Conservation (phyloP, 1,140 invertebrate species). For the Heterodera carotae region DNA sequence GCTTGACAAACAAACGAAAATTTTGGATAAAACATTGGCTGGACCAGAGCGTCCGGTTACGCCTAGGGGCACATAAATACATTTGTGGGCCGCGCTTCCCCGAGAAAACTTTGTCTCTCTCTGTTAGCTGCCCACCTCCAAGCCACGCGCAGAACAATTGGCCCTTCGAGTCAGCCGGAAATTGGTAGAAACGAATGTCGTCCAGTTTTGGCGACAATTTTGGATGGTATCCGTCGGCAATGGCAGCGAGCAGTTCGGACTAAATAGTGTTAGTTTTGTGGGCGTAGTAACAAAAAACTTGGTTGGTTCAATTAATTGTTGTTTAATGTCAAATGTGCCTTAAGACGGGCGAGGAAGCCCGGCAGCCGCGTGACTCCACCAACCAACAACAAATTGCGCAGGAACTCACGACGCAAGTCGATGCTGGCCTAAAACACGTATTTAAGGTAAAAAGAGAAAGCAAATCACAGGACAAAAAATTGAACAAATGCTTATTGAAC, state of each 20-base stretch:
- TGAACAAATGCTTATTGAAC: no score
- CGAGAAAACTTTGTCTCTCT: no score
- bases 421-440: conserved; percentile 44
- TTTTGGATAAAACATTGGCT: no score
- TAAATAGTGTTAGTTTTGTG: not conserved
- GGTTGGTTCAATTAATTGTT: no score
- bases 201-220: conserved; percentile 5
- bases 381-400: conserved; percentile 40
- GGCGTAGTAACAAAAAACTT: no score
- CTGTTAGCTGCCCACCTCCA: conserved; percentile 33
- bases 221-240: conserved; percentile 20
- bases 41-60: no score
- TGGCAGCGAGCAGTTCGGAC: conserved; percentile 30
- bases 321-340: not conserved
- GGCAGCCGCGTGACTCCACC: conserved; percentile 45
- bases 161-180: conserved; percentile 25
- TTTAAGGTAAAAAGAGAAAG: not conserved
- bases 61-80: no score
- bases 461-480: conserved; percentile 16
- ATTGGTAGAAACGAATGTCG: conserved; percentile 46
- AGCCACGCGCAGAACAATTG: conserved; percentile 46
- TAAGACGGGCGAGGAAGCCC: conserved; percentile 36
- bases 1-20: not conserved
- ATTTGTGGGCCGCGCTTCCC: no score
- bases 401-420: conserved; percentile 41